Percentiles rank a stretch among this genome's conserved stretches.
These are phyloP conservation scores for Xestia rhomboidea DNA, from an alignment of 2,888 invertebrate species.

Conservation along the genomic window DNA sequence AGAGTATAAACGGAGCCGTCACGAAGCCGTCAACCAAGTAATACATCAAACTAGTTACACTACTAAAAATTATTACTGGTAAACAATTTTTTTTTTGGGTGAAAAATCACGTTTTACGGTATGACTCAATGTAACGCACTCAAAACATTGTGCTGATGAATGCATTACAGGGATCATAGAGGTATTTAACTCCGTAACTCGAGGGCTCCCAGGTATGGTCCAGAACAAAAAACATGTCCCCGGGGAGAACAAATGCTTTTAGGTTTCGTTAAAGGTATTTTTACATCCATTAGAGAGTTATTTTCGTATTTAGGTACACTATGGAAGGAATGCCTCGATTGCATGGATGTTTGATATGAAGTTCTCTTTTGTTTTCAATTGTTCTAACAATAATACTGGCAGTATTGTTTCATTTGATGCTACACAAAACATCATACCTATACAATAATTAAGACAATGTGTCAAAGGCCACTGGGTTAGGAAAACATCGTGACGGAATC, in stretches of 20 bases:
- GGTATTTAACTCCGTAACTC: background rate
- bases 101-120: no score
- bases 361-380: slow-evolving; percentile 7
- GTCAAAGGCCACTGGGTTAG: no score
- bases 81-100: no score
- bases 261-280: background rate
- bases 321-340: background rate
- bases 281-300: background rate
- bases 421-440: background rate
- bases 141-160: no score
- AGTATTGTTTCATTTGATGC: background rate
- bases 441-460: background rate
- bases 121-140: no score
- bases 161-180: no score
- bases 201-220: background rate
- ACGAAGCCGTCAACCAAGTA: no score
- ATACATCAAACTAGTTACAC: no score
- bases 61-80: no score
- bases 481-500: background rate
- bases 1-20: no score
- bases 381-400: background rate
- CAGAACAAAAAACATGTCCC: background rate
- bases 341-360: background rate
- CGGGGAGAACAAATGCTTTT: background rate
- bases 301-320: background rate